phyloP scores from a whole-genome alignment of 2,113 vertebrate genomes.

The Hemichromis elongatus region DNA sequence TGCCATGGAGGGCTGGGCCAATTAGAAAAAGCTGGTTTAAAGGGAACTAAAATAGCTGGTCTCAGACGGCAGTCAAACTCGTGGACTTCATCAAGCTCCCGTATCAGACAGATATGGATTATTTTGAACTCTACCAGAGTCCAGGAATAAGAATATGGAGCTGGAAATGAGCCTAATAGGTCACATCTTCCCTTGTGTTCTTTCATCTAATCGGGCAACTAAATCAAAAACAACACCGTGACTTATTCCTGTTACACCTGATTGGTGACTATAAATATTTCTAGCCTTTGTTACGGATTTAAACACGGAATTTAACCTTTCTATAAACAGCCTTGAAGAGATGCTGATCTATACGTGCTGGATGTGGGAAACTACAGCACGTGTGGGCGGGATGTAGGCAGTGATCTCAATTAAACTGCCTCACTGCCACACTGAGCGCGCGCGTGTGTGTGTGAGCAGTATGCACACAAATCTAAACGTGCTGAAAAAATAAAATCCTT shows the following conservation, averaged over 20 bases:
- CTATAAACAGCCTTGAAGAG: neutral
- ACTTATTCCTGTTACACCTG: neutral
- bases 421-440: neutral
- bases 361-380: neutral
- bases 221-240: neutral
- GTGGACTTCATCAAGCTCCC: neutral
- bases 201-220: neutral
- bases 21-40: neutral
- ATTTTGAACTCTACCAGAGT: neutral
- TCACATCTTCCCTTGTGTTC: neutral
- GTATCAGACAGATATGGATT: neutral
- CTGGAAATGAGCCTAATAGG: neutral
- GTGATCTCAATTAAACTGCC: conserved; percentile 12
- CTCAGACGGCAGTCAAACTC: neutral
- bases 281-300: neutral
- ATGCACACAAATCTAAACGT: neutral
- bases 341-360: neutral
- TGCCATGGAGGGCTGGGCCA: neutral
- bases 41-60: neutral
- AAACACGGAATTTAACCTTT: neutral
- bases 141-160: neutral
- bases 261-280: neutral
- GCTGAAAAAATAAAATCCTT: neutral
- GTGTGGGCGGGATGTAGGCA: conserved; percentile 23
- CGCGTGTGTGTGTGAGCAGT: neutral